A percentile compares a stretch with the other conserved stretches of the same genome.
Evolutionary conservation across 2,797 vertebrate species (phyloP).

Genomic region (Aeoliscus strigatus): DNA sequence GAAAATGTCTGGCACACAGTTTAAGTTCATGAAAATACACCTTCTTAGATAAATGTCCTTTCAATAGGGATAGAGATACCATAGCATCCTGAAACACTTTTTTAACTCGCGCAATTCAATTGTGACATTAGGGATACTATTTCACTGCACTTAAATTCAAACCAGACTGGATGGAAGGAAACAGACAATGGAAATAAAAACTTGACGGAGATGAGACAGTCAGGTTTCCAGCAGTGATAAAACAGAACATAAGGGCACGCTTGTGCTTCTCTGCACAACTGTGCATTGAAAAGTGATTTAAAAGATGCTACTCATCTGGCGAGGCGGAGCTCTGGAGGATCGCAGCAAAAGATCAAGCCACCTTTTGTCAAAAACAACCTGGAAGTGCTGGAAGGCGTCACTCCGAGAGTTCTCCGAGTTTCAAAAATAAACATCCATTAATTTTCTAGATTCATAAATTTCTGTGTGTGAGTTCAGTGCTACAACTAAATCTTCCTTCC

Average conservation of each 20-base stretch:
- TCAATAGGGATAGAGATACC: no score
- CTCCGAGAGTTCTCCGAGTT: constrained; percentile 23
- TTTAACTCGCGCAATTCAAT: no score
- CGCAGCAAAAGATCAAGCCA: constrained; percentile 18
- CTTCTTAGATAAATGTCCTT: no score
- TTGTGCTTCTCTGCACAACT: constrained; percentile 16
- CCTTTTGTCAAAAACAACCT: constrained; percentile 32
- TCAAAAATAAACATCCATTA: constrained; percentile 53
- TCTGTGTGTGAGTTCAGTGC: constrained; percentile 16
- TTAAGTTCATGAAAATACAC: background rate
- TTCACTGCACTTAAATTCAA: constrained; percentile 23
- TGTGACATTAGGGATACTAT: constrained; percentile 26
- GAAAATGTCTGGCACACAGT: constrained; percentile 1
- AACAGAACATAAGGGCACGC: constrained; percentile 21
- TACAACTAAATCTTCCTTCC: background rate
- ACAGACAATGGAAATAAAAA: constrained; percentile 17
- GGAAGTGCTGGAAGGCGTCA: constrained; percentile 20
- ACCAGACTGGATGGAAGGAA: constrained; percentile 12
- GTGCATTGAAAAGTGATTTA: constrained; percentile 20
- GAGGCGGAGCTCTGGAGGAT: constrained; percentile 22
- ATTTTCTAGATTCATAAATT: constrained; percentile 28
- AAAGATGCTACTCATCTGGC: constrained; percentile 41
- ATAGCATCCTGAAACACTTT: no score
- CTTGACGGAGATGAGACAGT: constrained; percentile 9
- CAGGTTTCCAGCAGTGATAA: constrained; percentile 14